Conservation (phyloP, 2,797 vertebrate genomes). For the Harpagifer antarcticus region DNA sequence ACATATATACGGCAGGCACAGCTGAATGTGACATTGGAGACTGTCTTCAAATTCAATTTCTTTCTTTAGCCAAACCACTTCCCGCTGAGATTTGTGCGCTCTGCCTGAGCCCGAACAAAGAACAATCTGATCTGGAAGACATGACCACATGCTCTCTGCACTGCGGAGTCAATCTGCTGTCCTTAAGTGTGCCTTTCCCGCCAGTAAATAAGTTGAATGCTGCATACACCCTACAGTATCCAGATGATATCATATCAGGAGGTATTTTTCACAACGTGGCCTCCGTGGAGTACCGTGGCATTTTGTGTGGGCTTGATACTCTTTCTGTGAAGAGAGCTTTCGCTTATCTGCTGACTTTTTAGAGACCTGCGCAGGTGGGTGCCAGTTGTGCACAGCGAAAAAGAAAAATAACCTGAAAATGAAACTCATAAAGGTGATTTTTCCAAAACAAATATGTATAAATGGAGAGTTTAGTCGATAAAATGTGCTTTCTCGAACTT, state of each 20-base stretch:
- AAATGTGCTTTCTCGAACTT: background rate
- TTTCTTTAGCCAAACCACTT: slow-evolving; percentile 10
- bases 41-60: slow-evolving; percentile 32
- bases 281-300: slow-evolving; percentile 31
- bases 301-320: slow-evolving; percentile 44
- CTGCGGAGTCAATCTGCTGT: slow-evolving; percentile 22
- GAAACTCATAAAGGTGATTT: background rate
- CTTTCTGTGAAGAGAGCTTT: slow-evolving; percentile 39
- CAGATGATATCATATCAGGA: slow-evolving; percentile 58
- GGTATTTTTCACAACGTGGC: slow-evolving; percentile 45
- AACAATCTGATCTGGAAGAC: slow-evolving; percentile 32
- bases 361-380: slow-evolving; percentile 34
- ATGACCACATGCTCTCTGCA: slow-evolving; percentile 1
- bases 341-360: slow-evolving; percentile 51
- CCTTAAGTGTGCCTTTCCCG: slow-evolving; percentile 6
- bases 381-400: background rate
- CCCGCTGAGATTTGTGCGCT: slow-evolving; percentile 16
- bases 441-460: background rate
- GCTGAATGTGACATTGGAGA: slow-evolving; percentile 24
- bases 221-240: slow-evolving; percentile 55
- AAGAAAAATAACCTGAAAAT: background rate
- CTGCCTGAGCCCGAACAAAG: slow-evolving; percentile 8
- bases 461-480: background rate
- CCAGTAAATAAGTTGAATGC: slow-evolving; percentile 29
- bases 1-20: slow-evolving; percentile 14